A percentile compares a stretch with the other conserved stretches of the same genome.
Evolutionary conservation across 2,888 invertebrate genomes (phyloP).

Genomic region (Ectemnius lituratus): DNA sequence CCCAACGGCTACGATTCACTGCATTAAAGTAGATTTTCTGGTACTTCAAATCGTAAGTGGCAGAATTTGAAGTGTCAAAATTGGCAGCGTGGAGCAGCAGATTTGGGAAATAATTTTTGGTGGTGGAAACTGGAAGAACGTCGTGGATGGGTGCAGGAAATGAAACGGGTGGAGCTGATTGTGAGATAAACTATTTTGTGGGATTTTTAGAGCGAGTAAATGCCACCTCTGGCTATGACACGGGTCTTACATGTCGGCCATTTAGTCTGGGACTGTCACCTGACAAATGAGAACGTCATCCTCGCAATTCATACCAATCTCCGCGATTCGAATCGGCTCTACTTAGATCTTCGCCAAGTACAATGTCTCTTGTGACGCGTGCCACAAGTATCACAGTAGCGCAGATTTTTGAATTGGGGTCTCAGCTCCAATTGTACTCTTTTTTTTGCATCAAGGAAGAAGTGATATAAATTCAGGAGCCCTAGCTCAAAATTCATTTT

Average conservation of each 20-base stretch:
- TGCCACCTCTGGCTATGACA: conserved; percentile 69
- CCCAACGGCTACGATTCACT: background rate
- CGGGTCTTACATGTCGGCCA: conserved; percentile 74
- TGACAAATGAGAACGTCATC: conserved; percentile 63
- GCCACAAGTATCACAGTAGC: too few species aligned
- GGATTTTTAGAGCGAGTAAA: conserved; percentile 68
- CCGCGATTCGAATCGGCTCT: background rate
- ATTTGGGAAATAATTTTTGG: conserved; percentile 35
- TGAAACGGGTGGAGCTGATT: conserved; percentile 26
- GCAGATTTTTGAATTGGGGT: too few species aligned
- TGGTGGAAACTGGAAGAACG: conserved; percentile 23
- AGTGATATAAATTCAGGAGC: too few species aligned
- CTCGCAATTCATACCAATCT: conserved; percentile 33
- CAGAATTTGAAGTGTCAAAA: conserved; percentile 51
- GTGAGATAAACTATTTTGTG: conserved; percentile 64
- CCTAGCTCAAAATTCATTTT: too few species aligned
- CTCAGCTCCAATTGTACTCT: too few species aligned
- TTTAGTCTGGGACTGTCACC: conserved; percentile 69
- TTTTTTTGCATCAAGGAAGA: too few species aligned
- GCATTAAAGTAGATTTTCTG: conserved; percentile 12
- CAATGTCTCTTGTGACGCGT: too few species aligned
- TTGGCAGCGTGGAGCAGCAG: conserved; percentile 52
- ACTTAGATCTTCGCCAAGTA: too few species aligned
- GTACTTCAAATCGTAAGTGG: conserved; percentile 33
- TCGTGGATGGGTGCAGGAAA: conserved; percentile 19